Conservation (phyloP, 2,888 invertebrate genomes). For the Vanessa cardui region DNA sequence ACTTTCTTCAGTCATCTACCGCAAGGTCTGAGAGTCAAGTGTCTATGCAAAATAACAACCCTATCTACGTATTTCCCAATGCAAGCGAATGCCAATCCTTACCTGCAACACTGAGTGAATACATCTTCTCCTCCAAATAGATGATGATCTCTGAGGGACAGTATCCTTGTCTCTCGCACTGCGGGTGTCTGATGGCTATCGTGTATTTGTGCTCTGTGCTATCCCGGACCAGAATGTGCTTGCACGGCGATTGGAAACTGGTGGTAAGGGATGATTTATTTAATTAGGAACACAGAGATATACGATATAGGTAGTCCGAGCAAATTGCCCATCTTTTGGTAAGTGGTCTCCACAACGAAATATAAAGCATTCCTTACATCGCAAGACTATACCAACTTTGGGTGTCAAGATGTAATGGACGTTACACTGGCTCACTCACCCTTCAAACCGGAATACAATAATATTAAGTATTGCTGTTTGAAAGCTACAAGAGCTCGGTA, state of each 20-base stretch:
- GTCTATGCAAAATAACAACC: neutral
- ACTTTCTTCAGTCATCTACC: no score
- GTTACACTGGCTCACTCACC: no score
- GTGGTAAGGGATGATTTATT: constrained; percentile 42
- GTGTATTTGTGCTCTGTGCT: constrained; percentile 87
- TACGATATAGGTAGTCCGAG: no score
- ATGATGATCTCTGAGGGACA: constrained; percentile 81
- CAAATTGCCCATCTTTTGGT: no score
- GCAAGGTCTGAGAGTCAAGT: neutral
- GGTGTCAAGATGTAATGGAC: no score
- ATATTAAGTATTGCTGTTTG: no score
- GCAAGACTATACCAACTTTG: no score
- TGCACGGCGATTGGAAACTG: constrained; percentile 90
- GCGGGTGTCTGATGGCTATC: constrained; percentile 83
- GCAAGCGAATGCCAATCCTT: constrained; percentile 26
- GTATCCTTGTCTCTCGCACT: constrained; percentile 51
- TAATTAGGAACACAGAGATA: neutral
- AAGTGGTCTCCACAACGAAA: no score
- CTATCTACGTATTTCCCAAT: neutral
- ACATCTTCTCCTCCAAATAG: constrained; percentile 88
- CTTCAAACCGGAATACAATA: no score
- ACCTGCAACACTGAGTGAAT: constrained; percentile 75
- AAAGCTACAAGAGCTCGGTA: no score
- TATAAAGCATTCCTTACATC: no score
- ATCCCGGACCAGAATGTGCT: constrained; percentile 89